phyloP scores from a whole-genome alignment of 2,113 vertebrate genomes.

The Podocnemis expansa region DNA sequence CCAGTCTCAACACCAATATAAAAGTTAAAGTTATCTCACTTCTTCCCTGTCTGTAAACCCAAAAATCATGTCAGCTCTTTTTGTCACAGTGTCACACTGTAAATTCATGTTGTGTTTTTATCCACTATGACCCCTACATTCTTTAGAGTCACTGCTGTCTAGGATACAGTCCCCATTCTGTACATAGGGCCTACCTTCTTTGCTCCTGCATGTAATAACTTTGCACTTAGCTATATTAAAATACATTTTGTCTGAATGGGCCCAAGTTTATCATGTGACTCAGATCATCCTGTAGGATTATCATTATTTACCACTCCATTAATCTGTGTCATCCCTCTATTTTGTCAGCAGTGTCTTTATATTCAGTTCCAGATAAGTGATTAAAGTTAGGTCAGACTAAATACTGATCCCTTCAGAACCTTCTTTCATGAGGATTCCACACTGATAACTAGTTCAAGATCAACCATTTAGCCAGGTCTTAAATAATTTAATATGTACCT shows the following conservation, averaged over 20 bases:
- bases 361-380: neutral
- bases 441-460: neutral
- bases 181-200: neutral
- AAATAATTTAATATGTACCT: neutral
- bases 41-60: neutral
- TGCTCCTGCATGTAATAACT: neutral
- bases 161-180: neutral
- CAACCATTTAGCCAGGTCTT: neutral
- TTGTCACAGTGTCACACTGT: neutral
- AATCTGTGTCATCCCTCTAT: neutral
- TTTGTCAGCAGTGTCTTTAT: neutral
- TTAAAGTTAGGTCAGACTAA: neutral
- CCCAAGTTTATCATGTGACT: neutral
- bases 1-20: neutral
- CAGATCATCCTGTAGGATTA: neutral
- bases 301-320: neutral
- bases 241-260: neutral
- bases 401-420: neutral
- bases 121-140: neutral
- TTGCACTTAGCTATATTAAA: neutral
- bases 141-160: neutral
- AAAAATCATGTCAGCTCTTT: neutral
- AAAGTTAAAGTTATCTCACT: neutral
- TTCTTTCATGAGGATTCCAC: neutral
- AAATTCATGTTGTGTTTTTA: neutral